Base-by-base conservation (phyloP, 2,797 vertebrate genomes). In the Lophotriccus pileatus region DNA sequence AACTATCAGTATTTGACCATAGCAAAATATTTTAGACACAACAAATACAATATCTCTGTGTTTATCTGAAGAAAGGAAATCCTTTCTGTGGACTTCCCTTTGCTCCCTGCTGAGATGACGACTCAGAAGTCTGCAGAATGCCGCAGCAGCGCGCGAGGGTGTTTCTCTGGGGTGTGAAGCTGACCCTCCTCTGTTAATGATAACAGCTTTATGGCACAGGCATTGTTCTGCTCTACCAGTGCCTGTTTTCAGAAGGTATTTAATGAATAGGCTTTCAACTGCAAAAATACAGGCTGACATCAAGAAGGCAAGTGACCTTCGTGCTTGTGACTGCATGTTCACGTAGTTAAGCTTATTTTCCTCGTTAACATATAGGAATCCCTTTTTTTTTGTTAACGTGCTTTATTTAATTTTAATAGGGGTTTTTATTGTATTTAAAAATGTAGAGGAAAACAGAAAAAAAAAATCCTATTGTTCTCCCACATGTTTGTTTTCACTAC, bases 401-500 rank as follows among this genome's bases (percentile, higher is more conserved):
- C 28, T 80, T 72, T 53, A 80, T 72, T 82, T 82, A 62, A 87
- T 73, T 78, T 36, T 83, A 79, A 83, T 39, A 36, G 77, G 10
- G 4, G 50, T 90, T 68, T 87, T 69, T 6, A n/a, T 67, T 80
- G 76, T 44, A 53, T 86, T 95, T 90, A 2, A 88, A 76, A 94
- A 87, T 46, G 63, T 34, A 68, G 72, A 94, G 96, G 95, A 87
- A 97, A 87, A 60, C 23, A 86, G 79, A 78, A 92, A 96, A 94
- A 93, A 91, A 96, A 94, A 82, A 80, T 84, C 90, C 94, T 82
- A 94, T 96, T 97, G 96, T 97, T 97, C 95, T 93, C 78, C 50
- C 39, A 75, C 39, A 36, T 55, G 7, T 96, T 95, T 97, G 93
- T 94, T 97, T 87, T 96, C 89, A 95, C 83, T 77, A 94, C 93